Evolutionary conservation across 2,888 invertebrate species (phyloP), one percentile per base, ranked within the genome.

Genomic region (Agrypnus murinus): DNA sequence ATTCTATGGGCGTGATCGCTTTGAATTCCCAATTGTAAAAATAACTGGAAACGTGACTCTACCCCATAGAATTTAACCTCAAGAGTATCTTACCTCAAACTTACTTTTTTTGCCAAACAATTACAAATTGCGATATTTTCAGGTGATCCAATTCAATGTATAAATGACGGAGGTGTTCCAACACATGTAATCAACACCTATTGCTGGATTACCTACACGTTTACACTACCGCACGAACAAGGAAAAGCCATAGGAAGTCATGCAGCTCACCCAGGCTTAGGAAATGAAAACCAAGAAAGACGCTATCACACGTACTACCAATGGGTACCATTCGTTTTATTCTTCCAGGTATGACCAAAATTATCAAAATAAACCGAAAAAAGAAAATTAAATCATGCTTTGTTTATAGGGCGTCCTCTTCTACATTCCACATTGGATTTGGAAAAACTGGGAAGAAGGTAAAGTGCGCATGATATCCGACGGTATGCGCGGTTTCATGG

Each of bases 401-500:
- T 10, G n/a, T 34, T 2, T 87, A n/a, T n/a, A 95, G 92, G 95
- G 95, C 15, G 85, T 95, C 10, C 87, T 95, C 67, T 96, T 96
- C 85, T 96, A 96, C 87, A 83, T 94, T 55, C 96, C 96, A 5
- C 95, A 96, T 83, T 95, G 95, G 94, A 89, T 96, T 81, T 96
- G 96, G 96, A 96, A 95, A 86, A 94, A 93, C 84, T 93, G 95
- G 93, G 96, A 96, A 85, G 95, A 95, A 82, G 94, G 94, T 71
- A 95, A 95, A 86, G 90, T 96, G 71, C 90, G 95, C 77, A 93
- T 93, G 91, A 94, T 96, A 77, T 93, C 95, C 17, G 95, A 95
- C 70, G 95, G 96, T 5, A 90, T 96, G 87, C 89, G 95, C 71
- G 95, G 95, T 36, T 90, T 92, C 59, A 86, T 90, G 62, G 89